Evolutionary conservation across 1,140 invertebrate species (phyloP), one percentile per base, ranked within the genome.

Genomic region (Drosophila virilis): DNA sequence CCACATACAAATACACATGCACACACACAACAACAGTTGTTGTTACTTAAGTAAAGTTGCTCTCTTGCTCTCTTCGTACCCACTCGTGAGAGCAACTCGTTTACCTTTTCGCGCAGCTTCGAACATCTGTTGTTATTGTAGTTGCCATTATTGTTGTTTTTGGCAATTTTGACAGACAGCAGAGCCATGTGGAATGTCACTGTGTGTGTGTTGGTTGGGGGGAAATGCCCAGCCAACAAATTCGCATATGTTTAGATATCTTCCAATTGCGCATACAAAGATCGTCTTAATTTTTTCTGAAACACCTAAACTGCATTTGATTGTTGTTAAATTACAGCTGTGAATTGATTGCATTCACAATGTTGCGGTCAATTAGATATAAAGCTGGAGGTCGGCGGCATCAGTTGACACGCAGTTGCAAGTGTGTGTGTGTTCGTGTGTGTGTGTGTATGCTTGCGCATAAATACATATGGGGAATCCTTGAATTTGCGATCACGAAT

Each of bases 91-190:
- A 64, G 79, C 83, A 86, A 86, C 83, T 89, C 83, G 83, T 86
- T 86, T 86, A 88, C 83, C 83, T 86, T 88, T 79, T 61, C 50
- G 82, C 66, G 70, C 74, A 59, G 60, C 79, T 72, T 35, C 51
- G 66, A 81, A 78, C 81, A 85, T 85, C 82, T 88, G 83, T 86
- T 86, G 78, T 66, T 77, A 59, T 81, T 86, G 74, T 88, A 82
- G 65, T 64, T 81, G 78, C 51, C 77, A 68, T 74, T 74, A 70
- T 74, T 74, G 67, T 74, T 74, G 67, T 69, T 74, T 70, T 74
- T 73, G 74, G 69, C 80, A 80, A 85, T 74, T 79, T 61, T 79
- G 68, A 58, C 74, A 68, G 59, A 59, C 83, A 77, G 79, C 68
- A 60, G 61, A 77, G 60, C 60, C 50, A 83, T 83, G 80, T 70